Evolutionary conservation across 2,888 invertebrate genomes (phyloP).

Genomic region (Agonopterix arenella): DNA sequence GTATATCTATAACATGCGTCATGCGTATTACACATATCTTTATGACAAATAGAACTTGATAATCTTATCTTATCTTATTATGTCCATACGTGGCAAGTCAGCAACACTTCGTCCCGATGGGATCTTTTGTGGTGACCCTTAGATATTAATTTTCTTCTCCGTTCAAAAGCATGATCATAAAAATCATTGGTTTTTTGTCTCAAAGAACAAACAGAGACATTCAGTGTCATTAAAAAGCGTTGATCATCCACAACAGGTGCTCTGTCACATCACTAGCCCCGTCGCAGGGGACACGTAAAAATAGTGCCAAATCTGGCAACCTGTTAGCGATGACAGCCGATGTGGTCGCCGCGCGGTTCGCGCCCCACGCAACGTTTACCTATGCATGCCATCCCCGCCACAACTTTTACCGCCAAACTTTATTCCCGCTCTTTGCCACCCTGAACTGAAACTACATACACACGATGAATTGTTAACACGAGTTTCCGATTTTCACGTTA

Average conservation of each 20-base stretch:
- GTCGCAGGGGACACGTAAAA: slow-evolving; percentile 57
- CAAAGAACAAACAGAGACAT: slow-evolving; percentile 10
- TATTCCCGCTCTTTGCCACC: slow-evolving; percentile 21
- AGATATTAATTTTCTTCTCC: no score
- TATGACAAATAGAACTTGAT: no score
- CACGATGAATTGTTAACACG: slow-evolving; percentile 36
- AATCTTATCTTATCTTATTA: no score
- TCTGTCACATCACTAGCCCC: slow-evolving; percentile 49
- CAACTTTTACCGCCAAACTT: slow-evolving; percentile 43
- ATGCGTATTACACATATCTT: no score
- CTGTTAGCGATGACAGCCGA: slow-evolving; percentile 46
- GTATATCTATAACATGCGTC: no score
- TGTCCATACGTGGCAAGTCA: no score
- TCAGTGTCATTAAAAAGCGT: slow-evolving; percentile 4
- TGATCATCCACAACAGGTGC: slow-evolving; percentile 44
- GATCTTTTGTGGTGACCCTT: no score
- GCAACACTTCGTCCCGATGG: no score
- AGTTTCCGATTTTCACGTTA: slow-evolving; percentile 19
- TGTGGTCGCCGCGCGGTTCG: slow-evolving; percentile 17
- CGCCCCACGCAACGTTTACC: slow-evolving; percentile 14
- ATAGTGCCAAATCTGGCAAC: slow-evolving; percentile 71
- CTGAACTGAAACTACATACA: slow-evolving; percentile 10
- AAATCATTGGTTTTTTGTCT: not conserved
- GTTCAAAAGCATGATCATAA: no score
- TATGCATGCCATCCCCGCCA: slow-evolving; percentile 23